A percentile compares a stretch with the other conserved stretches of the same genome.
phyloP scores from a whole-genome alignment of 53 echinoderm and acorn worm genomes.

The Holothuria scabra region DNA sequence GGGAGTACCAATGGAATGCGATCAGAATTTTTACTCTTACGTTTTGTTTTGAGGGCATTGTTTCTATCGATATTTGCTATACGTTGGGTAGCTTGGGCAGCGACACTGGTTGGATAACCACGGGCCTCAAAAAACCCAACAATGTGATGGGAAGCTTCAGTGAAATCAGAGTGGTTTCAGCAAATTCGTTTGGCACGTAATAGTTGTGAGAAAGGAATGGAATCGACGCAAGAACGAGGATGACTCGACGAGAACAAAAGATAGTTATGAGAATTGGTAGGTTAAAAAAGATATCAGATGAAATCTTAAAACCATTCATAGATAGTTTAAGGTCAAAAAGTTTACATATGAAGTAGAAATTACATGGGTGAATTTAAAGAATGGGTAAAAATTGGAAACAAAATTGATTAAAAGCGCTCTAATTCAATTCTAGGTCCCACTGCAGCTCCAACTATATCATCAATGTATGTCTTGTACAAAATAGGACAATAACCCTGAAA shows the following conservation, averaged over 20 bases:
- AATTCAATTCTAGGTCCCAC: background rate
- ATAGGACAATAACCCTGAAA: background rate
- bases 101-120: too few relatives aligned
- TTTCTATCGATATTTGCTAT: too few relatives aligned
- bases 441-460: background rate
- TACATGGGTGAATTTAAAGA: conserved; percentile 21
- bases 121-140: too few relatives aligned
- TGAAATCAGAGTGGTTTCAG: background rate
- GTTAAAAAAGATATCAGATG: conserved; percentile 12
- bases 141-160: too few relatives aligned
- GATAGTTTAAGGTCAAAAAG: conserved; percentile 22
- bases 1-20: too few relatives aligned
- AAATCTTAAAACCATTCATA: background rate
- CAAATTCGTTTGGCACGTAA: conserved; percentile 17
- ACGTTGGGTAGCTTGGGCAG: too few relatives aligned
- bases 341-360: conserved; percentile 18
- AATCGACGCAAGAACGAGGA: conserved; percentile 4
- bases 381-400: conserved; percentile 4
- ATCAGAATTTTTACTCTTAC: too few relatives aligned
- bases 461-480: background rate
- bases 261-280: conserved; percentile 37
- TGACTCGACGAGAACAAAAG: conserved; percentile 10
- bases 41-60: too few relatives aligned
- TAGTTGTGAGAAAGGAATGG: conserved; percentile 22
- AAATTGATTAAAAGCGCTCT: background rate